Evolutionary conservation across 2,797 vertebrate species (phyloP), one percentile per base, ranked within the genome.

Genomic region (Gouania willdenowi): DNA sequence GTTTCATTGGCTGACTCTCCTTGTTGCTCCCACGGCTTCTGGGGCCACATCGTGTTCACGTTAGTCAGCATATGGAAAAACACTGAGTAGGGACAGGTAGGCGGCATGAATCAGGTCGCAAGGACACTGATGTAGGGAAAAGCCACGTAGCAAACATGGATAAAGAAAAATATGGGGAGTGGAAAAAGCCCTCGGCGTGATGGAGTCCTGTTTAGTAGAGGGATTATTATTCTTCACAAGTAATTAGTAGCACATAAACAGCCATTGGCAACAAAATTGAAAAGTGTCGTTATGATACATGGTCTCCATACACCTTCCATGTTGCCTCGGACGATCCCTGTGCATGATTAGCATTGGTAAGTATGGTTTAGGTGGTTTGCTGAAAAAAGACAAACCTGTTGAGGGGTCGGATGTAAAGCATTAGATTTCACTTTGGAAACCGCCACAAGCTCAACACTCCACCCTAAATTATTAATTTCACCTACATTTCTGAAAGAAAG

Each of bases 221-320:
- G 63, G 58, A 65, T 72, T 49, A 71, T 81, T 79, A 74, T 81
- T 81, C 69, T 80, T 78, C 55, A 38, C 47, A 48, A 56, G 75
- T 84, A 81, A 85, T 82, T 84, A 84, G 73, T 53, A 64, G 75
- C 65, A 46, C 75, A 78, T 81, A 81, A 81, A 81, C 73, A 83
- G 75, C 78, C 71, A 56, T 62, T 69, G 77, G 79, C 75, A 77
- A 71, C 55, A 29, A 43, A 79, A 80, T 72, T 67, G 72, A 76
- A 80, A 77, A 71, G 71, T 71, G 67, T 42, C 71, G 71, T 71
- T 70, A 52, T 81, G 65, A 81, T 73, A 66, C 71, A 72, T 77
- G 48, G 74, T 56, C 57, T 56, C 49, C 31, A 25, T 41, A 26
- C 54, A 38, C 50, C 48, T 68, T 36, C 82, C 70, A 70, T 41